These are phyloP conservation scores for Yoshiicerus persimilis DNA, from an alignment of 1,140 invertebrate genomes.

Conservation along the genomic window DNA sequence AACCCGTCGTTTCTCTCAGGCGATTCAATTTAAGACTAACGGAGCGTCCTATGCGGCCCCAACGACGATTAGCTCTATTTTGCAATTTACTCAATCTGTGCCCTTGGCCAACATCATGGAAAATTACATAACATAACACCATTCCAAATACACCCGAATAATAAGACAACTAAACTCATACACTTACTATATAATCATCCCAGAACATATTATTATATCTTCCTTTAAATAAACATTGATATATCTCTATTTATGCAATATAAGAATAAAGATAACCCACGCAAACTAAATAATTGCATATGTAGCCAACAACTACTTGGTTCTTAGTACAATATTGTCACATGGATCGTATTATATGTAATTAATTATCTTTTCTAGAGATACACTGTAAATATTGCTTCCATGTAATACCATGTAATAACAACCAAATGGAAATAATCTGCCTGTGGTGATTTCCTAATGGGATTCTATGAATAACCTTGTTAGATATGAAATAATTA, in stretches of 20 bases:
- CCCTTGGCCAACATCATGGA: slow-evolving; percentile 2
- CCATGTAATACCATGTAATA: not conserved
- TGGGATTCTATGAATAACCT: not conserved
- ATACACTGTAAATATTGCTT: not conserved
- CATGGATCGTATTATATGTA: not conserved
- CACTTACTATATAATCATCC: not conserved
- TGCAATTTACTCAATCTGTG: slow-evolving; percentile 20
- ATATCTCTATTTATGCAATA: no score
- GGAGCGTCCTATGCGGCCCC: not conserved
- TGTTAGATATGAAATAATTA: not conserved
- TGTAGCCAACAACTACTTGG: not conserved
- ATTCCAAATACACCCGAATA: not conserved
- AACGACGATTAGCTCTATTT: slow-evolving; percentile 16
- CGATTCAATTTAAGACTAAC: slow-evolving; percentile 4
- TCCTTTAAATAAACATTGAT: no score
- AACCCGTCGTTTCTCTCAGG: not conserved
- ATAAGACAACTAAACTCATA: not conserved
- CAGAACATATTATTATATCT: no score
- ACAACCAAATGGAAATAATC: not conserved
- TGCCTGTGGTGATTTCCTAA: not conserved
- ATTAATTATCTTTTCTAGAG: no score
- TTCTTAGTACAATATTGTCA: not conserved
- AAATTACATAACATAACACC: not conserved
- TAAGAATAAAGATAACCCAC: no score
- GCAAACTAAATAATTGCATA: not conserved